Base-by-base conservation (phyloP, 2,888 invertebrate species). In the Halictus ligatus region DNA sequence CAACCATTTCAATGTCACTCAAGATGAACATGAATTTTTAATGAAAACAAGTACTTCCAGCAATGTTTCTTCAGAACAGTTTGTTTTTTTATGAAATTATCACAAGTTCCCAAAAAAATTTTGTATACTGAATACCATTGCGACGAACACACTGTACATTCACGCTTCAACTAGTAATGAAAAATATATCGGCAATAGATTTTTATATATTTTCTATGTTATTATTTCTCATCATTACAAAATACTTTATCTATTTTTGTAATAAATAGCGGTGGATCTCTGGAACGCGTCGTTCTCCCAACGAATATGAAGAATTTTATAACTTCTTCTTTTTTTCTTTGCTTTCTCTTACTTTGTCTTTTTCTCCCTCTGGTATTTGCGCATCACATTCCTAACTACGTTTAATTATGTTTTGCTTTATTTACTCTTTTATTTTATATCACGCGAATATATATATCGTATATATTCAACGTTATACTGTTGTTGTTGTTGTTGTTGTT, bases 321-420 rank as follows among this genome's bases (percentile, higher is more conserved):
- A 25, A 54, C 48, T 29, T 40, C 64, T 67, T 8, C 15, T 67
- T 69, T 69, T 69, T 69, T 12, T 21, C 46, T 67, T 74, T 69
- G 60, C 35, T 46, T 50, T 29, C 35, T 67, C 25, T 48, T 21
- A 69, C 40, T 69, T n/a, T 77, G 50, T 74, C 74, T 48, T 35
- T 29, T 50, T 74, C 73, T 67, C 43, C 64, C 73, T 72, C n/a
- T 72, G 54, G 43, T 69, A 73, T 48, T 60, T 60, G 79, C 81
- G 85, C 91, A 92, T 91, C 91, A 92, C 86, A 82, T 89, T 88
- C 80, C 89, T 85, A 90, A 87, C 83, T 80, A 81, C 58, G 81
- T 83, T 80, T 82, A 80, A 64, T 64, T 80, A 90, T 86, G 86
- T 90, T 83, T 74, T 79, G 54, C 69, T 83, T 81, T 15, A 18